Conservation (phyloP, 2,797 vertebrate species). For the Paguma larvata region DNA sequence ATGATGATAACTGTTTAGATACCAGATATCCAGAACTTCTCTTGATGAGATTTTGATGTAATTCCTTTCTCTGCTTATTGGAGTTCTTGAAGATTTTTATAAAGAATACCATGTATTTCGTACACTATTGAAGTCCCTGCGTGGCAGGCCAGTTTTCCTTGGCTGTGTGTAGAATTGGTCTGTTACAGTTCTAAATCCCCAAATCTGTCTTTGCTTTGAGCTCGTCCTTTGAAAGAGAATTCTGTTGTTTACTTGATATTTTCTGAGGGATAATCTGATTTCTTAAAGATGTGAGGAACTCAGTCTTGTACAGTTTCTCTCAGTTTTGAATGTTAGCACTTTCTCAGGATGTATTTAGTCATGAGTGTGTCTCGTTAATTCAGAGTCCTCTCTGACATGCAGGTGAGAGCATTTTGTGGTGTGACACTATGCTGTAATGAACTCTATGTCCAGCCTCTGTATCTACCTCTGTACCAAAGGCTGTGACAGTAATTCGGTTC, state of each 20-base stretch:
- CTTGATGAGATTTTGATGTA: background rate
- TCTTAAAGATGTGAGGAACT: background rate
- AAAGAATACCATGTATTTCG: background rate
- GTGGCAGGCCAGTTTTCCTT: background rate
- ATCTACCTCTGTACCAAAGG: background rate
- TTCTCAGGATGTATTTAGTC: background rate
- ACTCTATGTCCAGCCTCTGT: background rate
- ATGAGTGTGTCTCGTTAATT: background rate
- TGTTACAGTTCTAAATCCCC: too few relatives aligned
- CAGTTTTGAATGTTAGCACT: background rate
- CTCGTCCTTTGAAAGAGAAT: background rate
- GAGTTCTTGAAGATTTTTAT: background rate
- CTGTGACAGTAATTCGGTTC: too few relatives aligned
- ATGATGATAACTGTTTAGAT: background rate
- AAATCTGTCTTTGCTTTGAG: background rate
- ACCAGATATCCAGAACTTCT: background rate
- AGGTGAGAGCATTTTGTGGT: background rate
- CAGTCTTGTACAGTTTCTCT: background rate
- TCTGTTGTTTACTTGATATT: background rate
- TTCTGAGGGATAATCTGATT: background rate
- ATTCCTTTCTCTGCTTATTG: background rate
- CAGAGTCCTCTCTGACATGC: background rate
- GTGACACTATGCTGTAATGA: too few relatives aligned
- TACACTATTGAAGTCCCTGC: background rate
- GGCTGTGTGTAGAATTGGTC: background rate